Evolutionary conservation across 2,888 invertebrate species (phyloP).

Genomic region (Protophormia terraenovae): DNA sequence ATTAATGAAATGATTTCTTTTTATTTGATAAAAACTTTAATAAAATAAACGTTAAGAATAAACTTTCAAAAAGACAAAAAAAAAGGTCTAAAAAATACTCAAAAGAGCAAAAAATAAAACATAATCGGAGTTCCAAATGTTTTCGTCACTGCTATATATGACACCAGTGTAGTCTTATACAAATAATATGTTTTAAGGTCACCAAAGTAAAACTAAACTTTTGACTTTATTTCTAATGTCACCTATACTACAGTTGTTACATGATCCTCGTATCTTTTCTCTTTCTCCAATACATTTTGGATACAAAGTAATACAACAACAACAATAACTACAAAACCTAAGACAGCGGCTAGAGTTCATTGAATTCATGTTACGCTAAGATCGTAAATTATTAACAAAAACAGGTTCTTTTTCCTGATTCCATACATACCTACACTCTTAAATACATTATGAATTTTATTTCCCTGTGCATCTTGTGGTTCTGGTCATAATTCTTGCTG

Average conservation of each 20-base stretch:
- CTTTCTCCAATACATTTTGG: background rate
- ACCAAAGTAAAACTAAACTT: too few species aligned
- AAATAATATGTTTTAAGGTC: too few species aligned
- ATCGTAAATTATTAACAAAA: slow-evolving; percentile 66
- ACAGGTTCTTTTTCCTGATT: slow-evolving; percentile 68
- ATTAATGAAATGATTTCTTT: too few species aligned
- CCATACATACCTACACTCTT: slow-evolving; percentile 1
- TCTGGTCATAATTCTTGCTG: slow-evolving; percentile 38
- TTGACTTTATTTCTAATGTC: background rate
- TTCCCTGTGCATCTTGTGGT: slow-evolving; percentile 7
- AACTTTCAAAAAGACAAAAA: too few species aligned
- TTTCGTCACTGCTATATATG: too few species aligned
- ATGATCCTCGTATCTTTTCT: background rate
- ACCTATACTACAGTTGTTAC: background rate
- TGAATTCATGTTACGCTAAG: slow-evolving; percentile 61
- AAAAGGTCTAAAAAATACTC: too few species aligned
- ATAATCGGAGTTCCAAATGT: too few species aligned
- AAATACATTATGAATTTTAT: slow-evolving; percentile 22
- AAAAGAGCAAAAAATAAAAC: too few species aligned
- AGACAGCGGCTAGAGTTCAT: slow-evolving; percentile 60
- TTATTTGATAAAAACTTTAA: too few species aligned
- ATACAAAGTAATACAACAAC: slow-evolving; percentile 22
- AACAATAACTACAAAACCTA: background rate
- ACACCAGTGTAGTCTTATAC: too few species aligned
- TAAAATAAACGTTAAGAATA: too few species aligned